Evolutionary conservation across 1,140 invertebrate species (phyloP).

Genomic region (Hylaeus volcanicus): DNA sequence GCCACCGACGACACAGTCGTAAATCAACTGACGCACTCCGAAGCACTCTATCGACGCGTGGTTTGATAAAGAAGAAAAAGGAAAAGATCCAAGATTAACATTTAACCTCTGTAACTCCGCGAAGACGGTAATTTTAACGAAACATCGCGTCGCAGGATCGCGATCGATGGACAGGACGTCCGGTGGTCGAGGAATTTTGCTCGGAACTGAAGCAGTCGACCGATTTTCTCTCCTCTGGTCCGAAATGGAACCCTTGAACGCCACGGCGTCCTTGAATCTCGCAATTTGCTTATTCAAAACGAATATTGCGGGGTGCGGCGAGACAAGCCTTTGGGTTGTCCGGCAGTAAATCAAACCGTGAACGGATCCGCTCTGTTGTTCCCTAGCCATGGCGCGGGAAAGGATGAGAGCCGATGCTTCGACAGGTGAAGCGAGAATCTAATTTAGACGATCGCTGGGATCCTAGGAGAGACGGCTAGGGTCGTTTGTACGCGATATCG

Average conservation of each 20-base stretch:
- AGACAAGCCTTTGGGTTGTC: constrained; percentile 71
- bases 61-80: too few species aligned
- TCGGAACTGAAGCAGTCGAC: constrained; percentile 76
- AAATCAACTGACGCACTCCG: background rate
- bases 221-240: constrained; percentile 31
- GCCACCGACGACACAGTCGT: background rate
- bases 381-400: background rate
- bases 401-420: constrained; percentile 23
- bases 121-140: too few species aligned
- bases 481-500: constrained; percentile 20
- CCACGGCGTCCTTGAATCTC: constrained; percentile 72
- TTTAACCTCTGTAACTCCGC: too few species aligned
- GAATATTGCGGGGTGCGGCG: constrained; percentile 48
- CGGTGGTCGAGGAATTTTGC: constrained; percentile 67
- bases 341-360: constrained; percentile 76
- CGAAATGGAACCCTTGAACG: constrained; percentile 60
- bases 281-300: constrained; percentile 74
- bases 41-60: too few species aligned
- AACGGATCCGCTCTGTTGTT: constrained; percentile 34
- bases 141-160: background rate
- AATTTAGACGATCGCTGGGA: constrained; percentile 26
- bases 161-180: constrained; percentile 44
- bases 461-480: constrained; percentile 10
- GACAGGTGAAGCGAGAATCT: constrained; percentile 35
- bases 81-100: too few species aligned